These are phyloP conservation scores for Camponotus vicinus DNA, from an alignment of 1,140 invertebrate species.

Conservation along the genomic window DNA sequence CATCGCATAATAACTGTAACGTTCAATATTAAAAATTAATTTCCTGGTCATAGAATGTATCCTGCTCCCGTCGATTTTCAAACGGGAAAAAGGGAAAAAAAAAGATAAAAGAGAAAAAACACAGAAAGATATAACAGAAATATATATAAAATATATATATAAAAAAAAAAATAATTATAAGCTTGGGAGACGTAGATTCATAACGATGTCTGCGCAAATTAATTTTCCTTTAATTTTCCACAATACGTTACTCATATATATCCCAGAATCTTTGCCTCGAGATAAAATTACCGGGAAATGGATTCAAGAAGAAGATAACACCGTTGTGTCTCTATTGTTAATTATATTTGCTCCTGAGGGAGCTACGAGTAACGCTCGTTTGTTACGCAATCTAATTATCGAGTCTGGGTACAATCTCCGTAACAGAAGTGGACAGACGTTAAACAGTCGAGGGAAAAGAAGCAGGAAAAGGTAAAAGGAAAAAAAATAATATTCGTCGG, in stretches of 20 bases:
- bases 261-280: not conserved
- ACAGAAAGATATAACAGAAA: not conserved
- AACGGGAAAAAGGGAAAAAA: not conserved
- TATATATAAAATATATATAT: not conserved
- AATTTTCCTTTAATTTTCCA: constrained; percentile 3
- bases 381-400: constrained; percentile 38
- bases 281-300: not conserved
- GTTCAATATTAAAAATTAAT: constrained; percentile 35
- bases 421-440: constrained; percentile 28
- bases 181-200: not conserved
- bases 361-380: not conserved
- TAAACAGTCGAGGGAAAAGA: constrained; percentile 5
- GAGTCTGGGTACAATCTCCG: not conserved
- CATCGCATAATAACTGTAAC: constrained; percentile 24
- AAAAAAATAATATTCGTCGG: constrained; percentile 35
- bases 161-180: constrained; percentile 8
- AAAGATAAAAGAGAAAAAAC: not conserved
- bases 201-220: not conserved
- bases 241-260: not conserved
- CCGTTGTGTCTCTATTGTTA: constrained; percentile 16
- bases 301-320: not conserved
- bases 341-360: constrained; percentile 9
- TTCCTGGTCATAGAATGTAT: constrained; percentile 4
- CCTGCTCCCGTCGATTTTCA: not conserved
- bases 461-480: constrained; percentile 7